Conservation (phyloP, 2,113 vertebrate genomes). For the Lycaon pictus region DNA sequence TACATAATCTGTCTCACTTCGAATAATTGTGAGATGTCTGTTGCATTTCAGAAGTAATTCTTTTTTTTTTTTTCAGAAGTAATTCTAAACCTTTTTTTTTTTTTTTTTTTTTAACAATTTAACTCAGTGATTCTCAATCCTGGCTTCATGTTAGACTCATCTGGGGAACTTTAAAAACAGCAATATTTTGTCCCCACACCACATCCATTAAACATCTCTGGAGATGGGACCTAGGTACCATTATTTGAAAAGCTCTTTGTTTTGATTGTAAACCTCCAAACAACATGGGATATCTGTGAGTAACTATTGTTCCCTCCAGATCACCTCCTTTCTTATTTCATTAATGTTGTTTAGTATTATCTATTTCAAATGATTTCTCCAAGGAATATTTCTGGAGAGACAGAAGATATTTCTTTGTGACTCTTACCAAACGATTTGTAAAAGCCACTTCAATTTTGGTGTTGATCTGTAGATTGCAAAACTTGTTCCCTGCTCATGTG, state of each 20-base stretch:
- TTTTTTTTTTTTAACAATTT: not conserved
- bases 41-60: not conserved
- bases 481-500: not conserved
- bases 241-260: conserved; percentile 4
- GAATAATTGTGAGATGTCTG: not conserved
- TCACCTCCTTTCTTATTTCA: conserved; percentile 20
- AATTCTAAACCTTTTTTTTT: not conserved
- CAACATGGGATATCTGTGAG: not conserved
- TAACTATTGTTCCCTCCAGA: not conserved
- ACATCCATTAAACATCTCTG: conserved; percentile 21
- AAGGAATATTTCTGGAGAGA: conserved; percentile 29
- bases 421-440: not conserved
- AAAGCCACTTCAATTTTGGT: conserved; percentile 11
- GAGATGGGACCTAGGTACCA: not conserved
- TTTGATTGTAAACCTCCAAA: not conserved
- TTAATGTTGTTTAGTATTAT: conserved; percentile 10
- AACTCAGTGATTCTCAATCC: not conserved
- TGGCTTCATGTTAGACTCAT: not conserved
- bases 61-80: not conserved
- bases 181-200: not conserved
- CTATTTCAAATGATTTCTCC: conserved; percentile 12
- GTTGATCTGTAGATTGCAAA: conserved; percentile 23
- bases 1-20: not conserved
- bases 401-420: not conserved
- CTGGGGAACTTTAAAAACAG: not conserved